Percentiles rank a stretch among this genome's conserved stretches.
Conservation (phyloP, 2,113 vertebrate species). For the Rhea americana region DNA sequence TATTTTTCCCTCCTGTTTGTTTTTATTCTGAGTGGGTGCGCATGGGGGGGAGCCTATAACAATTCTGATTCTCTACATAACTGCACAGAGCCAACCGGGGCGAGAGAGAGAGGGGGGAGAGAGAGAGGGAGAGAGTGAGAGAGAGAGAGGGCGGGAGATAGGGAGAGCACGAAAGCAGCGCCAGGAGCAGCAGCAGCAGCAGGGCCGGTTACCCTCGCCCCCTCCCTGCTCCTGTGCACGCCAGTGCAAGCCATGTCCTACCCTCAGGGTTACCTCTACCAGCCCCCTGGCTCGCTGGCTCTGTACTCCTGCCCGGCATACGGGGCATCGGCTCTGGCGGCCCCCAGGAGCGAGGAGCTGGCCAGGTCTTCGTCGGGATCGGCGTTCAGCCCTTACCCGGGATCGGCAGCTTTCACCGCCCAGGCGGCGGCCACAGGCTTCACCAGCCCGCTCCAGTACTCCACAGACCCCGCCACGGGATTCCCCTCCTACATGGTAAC, state of each 20-base stretch:
- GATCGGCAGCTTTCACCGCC: constrained; percentile 93
- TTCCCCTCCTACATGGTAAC: constrained; percentile 98
- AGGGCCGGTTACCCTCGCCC: constrained; percentile 62
- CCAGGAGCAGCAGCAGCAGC: constrained; percentile 58
- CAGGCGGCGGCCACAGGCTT: constrained; percentile 90
- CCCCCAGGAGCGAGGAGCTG: constrained; percentile 94
- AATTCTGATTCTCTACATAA: constrained; percentile 52
- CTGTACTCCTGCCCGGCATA: constrained; percentile 96
- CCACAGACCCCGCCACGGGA: constrained; percentile 89
- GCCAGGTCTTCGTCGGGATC: constrained; percentile 94
- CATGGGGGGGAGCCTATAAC: constrained; percentile 41
- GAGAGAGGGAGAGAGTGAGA: neutral
- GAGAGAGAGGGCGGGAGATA: constrained; percentile 17
- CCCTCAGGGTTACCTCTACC: constrained; percentile 99
- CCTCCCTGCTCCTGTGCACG: constrained; percentile 65
- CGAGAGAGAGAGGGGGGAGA: neutral
- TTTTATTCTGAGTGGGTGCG: constrained; percentile 21
- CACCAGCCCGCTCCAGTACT: constrained; percentile 92
- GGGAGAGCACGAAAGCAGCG: constrained; percentile 51
- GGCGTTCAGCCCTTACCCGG: constrained; percentile 96
- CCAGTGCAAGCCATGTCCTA: constrained; percentile 91
- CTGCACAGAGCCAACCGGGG: constrained; percentile 22
- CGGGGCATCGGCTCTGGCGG: constrained; percentile 91
- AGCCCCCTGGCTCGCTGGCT: constrained; percentile 96
- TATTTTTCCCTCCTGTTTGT: neutral